These are phyloP conservation scores for Phaedon cochleariae DNA, from an alignment of 2,888 invertebrate genomes.

Conservation along the genomic window DNA sequence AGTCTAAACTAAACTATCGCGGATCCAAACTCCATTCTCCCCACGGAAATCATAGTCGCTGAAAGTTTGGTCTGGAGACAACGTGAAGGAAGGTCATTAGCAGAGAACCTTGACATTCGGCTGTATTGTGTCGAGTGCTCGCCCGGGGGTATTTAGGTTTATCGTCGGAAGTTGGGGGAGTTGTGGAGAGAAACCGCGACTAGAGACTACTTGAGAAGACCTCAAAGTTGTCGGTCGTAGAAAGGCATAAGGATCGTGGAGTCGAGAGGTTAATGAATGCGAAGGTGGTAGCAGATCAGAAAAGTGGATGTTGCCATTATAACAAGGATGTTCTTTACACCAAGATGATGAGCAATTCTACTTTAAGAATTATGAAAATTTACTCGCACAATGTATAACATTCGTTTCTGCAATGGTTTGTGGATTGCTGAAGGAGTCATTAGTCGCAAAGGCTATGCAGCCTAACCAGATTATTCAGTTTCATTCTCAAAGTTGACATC, in stretches of 20 bases:
- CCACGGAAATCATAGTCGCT: neutral
- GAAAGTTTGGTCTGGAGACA: constrained; percentile 3
- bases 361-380: no score
- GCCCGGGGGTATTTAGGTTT: constrained; percentile 13
- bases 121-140: constrained; percentile 5
- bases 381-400: no score
- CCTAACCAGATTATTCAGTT: no score
- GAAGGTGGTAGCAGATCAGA: neutral
- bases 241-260: neutral
- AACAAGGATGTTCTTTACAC: no score
- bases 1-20: neutral
- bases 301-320: no score
- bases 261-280: neutral
- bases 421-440: no score
- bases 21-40: neutral
- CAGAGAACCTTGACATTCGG: constrained; percentile 14
- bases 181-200: neutral
- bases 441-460: no score
- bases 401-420: no score
- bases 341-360: no score
- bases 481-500: no score
- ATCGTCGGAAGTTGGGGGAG: constrained; percentile 11
- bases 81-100: constrained; percentile 9
- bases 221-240: neutral
- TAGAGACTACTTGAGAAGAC: neutral